These are phyloP conservation scores for Alcis repandata DNA, from an alignment of 2,888 invertebrate species.

Conservation along the genomic window DNA sequence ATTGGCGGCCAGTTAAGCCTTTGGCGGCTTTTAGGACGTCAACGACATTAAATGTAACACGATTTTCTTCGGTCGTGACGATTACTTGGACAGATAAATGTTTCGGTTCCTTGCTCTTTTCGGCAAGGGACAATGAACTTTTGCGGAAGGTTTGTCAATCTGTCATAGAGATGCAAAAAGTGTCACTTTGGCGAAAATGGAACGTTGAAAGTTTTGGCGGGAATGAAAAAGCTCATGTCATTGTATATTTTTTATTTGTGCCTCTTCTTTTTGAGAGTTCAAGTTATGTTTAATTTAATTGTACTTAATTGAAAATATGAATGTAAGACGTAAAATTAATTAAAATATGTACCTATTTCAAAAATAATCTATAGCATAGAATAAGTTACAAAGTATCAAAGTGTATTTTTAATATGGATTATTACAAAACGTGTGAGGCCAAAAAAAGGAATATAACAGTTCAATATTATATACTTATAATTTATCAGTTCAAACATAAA, in stretches of 20 bases:
- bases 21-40: constrained; percentile 51
- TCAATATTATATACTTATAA: no score
- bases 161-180: constrained; percentile 24
- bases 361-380: no score
- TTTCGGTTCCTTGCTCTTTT: constrained; percentile 32
- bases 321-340: no score
- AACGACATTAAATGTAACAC: constrained; percentile 42
- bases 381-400: no score
- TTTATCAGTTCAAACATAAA: background rate
- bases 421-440: no score
- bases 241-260: background rate
- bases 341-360: no score
- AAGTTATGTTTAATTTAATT: no score
- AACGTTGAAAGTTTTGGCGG: background rate
- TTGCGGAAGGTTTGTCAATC: constrained; percentile 45
- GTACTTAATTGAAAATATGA: background rate
- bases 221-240: background rate
- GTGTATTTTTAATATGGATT: no score
- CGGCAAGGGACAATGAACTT: constrained; percentile 48
- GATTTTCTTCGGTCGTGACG: constrained; percentile 48
- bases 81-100: constrained; percentile 52
- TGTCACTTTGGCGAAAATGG: constrained; percentile 4
- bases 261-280: no score
- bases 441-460: no score
- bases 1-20: constrained; percentile 61